A percentile compares a stretch with the other conserved stretches of the same genome.
Evolutionary conservation across 2,888 invertebrate species (phyloP).

Genomic region (Unio pictorum): DNA sequence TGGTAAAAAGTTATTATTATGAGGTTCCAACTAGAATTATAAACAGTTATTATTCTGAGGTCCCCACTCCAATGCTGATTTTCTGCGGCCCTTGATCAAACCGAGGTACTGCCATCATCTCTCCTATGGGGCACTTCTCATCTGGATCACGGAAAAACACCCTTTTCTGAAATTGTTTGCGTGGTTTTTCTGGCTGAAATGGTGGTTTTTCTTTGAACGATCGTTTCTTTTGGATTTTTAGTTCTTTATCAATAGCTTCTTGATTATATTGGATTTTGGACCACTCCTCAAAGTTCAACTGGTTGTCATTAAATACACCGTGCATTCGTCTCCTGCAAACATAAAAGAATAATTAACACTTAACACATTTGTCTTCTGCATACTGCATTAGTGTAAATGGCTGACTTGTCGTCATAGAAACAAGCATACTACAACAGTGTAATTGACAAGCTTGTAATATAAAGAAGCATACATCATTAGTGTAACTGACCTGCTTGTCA

Average conservation of each 20-base stretch:
- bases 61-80: slow-evolving; percentile 8
- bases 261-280: slow-evolving; percentile 34
- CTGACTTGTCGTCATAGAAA: too few relatives aligned
- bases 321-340: slow-evolving; percentile 50
- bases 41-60: neutral
- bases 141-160: slow-evolving; percentile 27
- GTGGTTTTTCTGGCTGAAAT: slow-evolving; percentile 31
- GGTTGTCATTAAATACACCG: slow-evolving; percentile 45
- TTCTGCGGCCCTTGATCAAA: slow-evolving; percentile 13
- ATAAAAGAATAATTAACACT: too few relatives aligned
- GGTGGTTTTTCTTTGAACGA: slow-evolving; percentile 56
- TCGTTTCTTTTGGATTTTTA: slow-evolving; percentile 56
- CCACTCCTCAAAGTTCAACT: slow-evolving; percentile 55
- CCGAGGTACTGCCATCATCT: slow-evolving; percentile 14
- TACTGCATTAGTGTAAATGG: neutral
- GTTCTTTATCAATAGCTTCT: slow-evolving; percentile 46
- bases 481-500: too few relatives aligned
- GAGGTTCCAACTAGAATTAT: too few relatives aligned
- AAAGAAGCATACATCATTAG: too few relatives aligned
- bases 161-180: neutral
- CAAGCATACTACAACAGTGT: too few relatives aligned
- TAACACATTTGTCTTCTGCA: slow-evolving; percentile 27
- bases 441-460: too few relatives aligned
- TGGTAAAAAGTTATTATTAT: too few relatives aligned
- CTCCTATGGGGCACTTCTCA: slow-evolving; percentile 5